These are phyloP conservation scores for Spea multiplicata DNA, from an alignment of 2,113 vertebrate species.

Conservation along the genomic window DNA sequence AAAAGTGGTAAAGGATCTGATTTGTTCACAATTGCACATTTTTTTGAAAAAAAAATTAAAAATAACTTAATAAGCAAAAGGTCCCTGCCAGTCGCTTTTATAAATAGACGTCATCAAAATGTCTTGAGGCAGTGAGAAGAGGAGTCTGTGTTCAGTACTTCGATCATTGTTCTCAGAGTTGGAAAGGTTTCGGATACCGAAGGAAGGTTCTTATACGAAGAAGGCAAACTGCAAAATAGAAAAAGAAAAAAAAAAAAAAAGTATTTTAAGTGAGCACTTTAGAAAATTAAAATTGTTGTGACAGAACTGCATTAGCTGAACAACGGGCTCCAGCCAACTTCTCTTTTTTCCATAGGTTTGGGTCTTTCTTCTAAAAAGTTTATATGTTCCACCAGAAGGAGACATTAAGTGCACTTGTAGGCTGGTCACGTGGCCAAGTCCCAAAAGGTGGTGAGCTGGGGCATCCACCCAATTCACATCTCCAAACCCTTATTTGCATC, in stretches of 20 bases:
- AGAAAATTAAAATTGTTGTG: neutral
- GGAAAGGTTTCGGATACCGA: conserved; percentile 91
- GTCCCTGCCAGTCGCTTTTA: conserved; percentile 59
- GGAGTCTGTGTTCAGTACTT: conserved; percentile 92
- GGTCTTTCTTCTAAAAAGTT: neutral
- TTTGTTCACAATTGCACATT: conserved; percentile 53
- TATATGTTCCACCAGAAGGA: neutral
- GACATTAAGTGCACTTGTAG: neutral
- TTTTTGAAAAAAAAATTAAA: conserved; percentile 42
- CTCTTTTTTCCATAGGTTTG: neutral
- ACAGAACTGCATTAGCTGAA: no score
- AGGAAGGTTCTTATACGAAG: conserved; percentile 88
- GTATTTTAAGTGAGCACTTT: neutral
- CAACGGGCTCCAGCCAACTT: neutral
- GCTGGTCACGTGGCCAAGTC: no score
- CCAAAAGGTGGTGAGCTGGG: no score
- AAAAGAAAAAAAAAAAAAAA: neutral
- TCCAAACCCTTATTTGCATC: no score
- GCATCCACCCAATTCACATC: no score
- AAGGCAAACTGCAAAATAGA: conserved; percentile 76
- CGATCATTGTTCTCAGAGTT: conserved; percentile 86
- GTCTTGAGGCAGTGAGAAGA: conserved; percentile 86
- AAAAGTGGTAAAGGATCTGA: conserved; percentile 57
- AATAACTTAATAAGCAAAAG: conserved; percentile 64
- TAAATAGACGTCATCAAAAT: conserved; percentile 56